Evolutionary conservation across 1,140 invertebrate genomes (phyloP).

Genomic region (Scaptodrosophila lebanonensis): DNA sequence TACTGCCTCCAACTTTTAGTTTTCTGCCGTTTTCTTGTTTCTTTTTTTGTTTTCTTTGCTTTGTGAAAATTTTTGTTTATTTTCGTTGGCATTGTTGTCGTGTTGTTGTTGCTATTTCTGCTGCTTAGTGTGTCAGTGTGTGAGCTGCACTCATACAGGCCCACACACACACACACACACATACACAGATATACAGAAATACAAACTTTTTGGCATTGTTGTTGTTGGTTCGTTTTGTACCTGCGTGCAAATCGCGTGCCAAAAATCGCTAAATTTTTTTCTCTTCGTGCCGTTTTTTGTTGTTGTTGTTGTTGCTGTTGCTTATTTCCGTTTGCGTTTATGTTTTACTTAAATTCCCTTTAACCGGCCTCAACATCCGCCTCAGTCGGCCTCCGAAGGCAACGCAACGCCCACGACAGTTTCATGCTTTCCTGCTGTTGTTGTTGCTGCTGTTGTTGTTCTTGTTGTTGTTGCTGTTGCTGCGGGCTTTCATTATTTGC

Average conservation of each 20-base stretch:
- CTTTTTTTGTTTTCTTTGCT: constrained; percentile 26
- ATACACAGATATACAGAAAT: neutral
- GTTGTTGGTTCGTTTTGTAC: constrained; percentile 1
- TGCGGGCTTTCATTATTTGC: constrained; percentile 61
- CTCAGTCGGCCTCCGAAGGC: constrained; percentile 1
- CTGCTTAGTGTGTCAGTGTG: constrained; percentile 52
- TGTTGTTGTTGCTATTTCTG: neutral
- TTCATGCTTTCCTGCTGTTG: constrained; percentile 59
- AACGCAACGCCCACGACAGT: constrained; percentile 38
- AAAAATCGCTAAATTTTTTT: constrained; percentile 62
- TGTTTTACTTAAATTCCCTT: constrained; percentile 72
- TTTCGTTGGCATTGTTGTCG: too few relatives aligned
- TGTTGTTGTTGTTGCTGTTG: constrained; percentile 32
- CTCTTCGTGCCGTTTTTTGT: neutral
- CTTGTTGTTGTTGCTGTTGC: constrained; percentile 9
- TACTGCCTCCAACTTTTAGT: too few relatives aligned
- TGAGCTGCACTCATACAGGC: constrained; percentile 25
- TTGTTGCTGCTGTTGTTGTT: constrained; percentile 54
- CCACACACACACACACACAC: constrained; percentile 14
- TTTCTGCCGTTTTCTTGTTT: constrained; percentile 3
- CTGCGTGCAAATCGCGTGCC: constrained; percentile 58
- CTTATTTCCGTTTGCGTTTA: constrained; percentile 71
- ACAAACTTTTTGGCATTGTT: constrained; percentile 14
- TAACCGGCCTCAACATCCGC: constrained; percentile 68
- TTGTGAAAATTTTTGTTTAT: constrained; percentile 18